Base-by-base conservation (phyloP, 1,140 invertebrate genomes). In the Bombus confusus region DNA sequence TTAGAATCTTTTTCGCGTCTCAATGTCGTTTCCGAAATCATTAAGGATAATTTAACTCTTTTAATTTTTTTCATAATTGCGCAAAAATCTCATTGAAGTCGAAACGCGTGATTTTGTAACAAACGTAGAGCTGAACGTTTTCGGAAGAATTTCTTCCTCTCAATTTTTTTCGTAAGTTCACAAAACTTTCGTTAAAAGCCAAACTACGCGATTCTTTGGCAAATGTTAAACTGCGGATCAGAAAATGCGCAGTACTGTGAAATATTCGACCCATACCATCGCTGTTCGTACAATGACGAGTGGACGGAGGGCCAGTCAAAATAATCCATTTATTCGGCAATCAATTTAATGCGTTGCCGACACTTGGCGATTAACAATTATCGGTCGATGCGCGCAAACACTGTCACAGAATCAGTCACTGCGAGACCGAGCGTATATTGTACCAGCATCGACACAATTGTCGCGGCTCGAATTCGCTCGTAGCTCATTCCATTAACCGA, bases 281-380 rank as follows among this genome's bases (percentile, higher is more conserved):
- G 1, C 15, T 6, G 34, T 59, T 25, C 31, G 5, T 52, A 52
- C 22, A 8, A 15, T 39, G n/a, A 57, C 34, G 12, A 22, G 31
- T 52, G 3, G 22, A 43, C 31, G 1, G 28, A 25, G 37, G 10
- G 3, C 12, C 28, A 28, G 25, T 18, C 68, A 57, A 64, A 80
- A 80, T 57, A 62, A 85, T 80, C 76, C 76, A 85, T 80, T 85
- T 85, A 85, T 80, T 80, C 13, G 83, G 77, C 83, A 85, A 85
- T 85, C 77, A 85, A 71, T 80, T 85, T 85, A 85, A 85, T 85
- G 83, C 83, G 52, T 71, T 62, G 39, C 18, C 76, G 78, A 80
- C 82, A 84, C 37, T 85, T 79, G 47, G 66, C 76, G 68, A 80
- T 85, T 79, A 85, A 85, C 77, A 85, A 80, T 85, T 85, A 80